Percentiles rank a stretch among this genome's conserved stretches.
Conservation (phyloP, 2,113 vertebrate genomes). For the Eleginops maclovinus region DNA sequence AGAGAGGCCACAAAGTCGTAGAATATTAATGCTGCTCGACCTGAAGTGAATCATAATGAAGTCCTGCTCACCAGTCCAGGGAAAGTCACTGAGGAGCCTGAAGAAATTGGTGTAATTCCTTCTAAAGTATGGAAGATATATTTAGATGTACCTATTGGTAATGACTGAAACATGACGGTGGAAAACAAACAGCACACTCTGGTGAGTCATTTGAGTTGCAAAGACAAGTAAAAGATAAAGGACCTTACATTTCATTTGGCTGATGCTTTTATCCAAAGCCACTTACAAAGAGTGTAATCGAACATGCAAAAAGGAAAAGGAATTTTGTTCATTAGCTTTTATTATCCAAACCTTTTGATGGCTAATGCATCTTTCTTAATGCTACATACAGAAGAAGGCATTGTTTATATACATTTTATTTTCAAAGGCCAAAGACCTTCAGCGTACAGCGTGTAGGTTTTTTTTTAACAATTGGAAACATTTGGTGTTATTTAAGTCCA, state of each 20-base stretch:
- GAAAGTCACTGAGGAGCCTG: background rate
- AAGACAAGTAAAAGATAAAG: background rate
- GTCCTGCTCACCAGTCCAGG: slow-evolving; percentile 21
- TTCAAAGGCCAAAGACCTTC: too few species aligned
- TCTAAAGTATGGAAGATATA: background rate
- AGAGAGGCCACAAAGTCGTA: background rate
- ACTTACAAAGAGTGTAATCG: too few species aligned
- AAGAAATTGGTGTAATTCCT: background rate
- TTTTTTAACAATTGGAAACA: too few species aligned
- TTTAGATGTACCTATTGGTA: background rate
- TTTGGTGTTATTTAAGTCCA: too few species aligned
- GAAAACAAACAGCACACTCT: background rate
- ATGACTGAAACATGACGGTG: background rate
- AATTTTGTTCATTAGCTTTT: too few species aligned
- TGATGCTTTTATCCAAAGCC: too few species aligned
- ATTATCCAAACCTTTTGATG: too few species aligned
- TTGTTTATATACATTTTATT: too few species aligned
- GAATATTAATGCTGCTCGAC: slow-evolving; percentile 43
- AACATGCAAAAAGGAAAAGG: too few species aligned
- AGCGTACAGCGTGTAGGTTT: too few species aligned
- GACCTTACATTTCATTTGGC: background rate
- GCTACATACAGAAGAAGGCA: too few species aligned
- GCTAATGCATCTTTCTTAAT: too few species aligned
- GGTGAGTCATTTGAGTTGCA: background rate
- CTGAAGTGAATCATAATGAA: slow-evolving; percentile 36